Evolutionary conservation across 2,113 vertebrate genomes (phyloP).

Genomic region (Callospermophilus lateralis): DNA sequence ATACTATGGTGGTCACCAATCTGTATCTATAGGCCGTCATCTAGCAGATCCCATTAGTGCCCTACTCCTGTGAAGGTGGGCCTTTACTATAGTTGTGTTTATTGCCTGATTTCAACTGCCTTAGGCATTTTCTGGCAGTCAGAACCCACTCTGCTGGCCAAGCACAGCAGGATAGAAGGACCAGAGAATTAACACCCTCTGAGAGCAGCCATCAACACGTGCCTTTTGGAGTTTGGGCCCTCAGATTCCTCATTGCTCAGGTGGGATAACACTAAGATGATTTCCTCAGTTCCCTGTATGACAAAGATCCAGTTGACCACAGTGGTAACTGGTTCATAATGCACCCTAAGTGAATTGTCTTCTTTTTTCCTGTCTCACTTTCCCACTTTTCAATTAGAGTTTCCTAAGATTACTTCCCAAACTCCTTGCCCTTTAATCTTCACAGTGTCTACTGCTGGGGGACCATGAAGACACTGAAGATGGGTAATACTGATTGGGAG

Average conservation of each 20-base stretch:
- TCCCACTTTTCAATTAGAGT: not conserved
- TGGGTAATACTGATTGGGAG: not conserved
- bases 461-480: not conserved
- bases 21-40: not conserved
- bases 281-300: not conserved
- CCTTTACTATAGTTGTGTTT: not conserved
- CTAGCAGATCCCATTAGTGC: not conserved
- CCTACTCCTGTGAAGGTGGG: not conserved
- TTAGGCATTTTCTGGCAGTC: not conserved
- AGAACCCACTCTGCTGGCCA: not conserved
- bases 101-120: not conserved
- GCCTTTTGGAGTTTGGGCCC: not conserved
- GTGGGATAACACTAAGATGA: not conserved
- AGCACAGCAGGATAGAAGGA: not conserved
- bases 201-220: not conserved
- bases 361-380: not conserved
- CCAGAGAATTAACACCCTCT: not conserved
- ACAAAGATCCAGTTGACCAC: not conserved
- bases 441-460: not conserved
- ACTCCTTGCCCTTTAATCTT: not conserved
- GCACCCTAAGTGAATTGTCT: not conserved
- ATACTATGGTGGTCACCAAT: not conserved
- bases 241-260: not conserved
- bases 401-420: conserved; percentile 46
- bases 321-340: not conserved